phyloP scores from a whole-genome alignment of 2,797 vertebrate species.

The Oreochromis mossambicus region DNA sequence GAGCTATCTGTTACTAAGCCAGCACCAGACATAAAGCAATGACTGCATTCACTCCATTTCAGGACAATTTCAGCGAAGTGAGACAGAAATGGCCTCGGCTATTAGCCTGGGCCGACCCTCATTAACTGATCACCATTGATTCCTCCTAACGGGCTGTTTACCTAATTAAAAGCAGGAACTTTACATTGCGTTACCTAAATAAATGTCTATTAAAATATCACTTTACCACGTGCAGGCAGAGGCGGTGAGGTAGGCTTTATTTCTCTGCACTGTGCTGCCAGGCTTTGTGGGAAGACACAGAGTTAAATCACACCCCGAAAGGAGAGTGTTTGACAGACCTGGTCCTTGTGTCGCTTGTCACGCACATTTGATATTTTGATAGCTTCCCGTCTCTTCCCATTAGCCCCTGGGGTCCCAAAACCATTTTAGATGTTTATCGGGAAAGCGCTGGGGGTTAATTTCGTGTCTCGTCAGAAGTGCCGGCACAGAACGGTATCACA shows the following conservation, averaged over 20 bases:
- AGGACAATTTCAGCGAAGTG: conserved; percentile 12
- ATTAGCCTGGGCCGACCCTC: conserved; percentile 63
- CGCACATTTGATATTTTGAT: conserved; percentile 78
- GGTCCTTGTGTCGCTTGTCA: conserved; percentile 75
- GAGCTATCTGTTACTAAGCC: conserved; percentile 25
- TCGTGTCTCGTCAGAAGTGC: conserved; percentile 70
- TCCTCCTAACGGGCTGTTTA: conserved; percentile 58
- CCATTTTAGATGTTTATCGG: conserved; percentile 81
- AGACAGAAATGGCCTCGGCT: conserved; percentile 29
- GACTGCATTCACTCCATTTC: conserved; percentile 30
- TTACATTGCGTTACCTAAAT: conserved; percentile 41
- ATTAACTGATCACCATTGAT: conserved; percentile 60
- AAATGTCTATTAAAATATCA: conserved; percentile 53
- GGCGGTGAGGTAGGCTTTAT: conserved; percentile 10
- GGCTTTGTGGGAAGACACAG: conserved; percentile 28
- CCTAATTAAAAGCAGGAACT: conserved; percentile 58
- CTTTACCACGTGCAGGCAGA: background rate
- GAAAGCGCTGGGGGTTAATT: conserved; percentile 76
- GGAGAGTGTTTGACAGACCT: conserved; percentile 69
- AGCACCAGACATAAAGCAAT: conserved; percentile 4
- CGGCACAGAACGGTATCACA: conserved; percentile 50
- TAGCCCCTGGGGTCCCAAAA: conserved; percentile 74
- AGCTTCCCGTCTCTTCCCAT: conserved; percentile 76
- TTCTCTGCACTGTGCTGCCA: conserved; percentile 13
- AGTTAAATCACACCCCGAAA: conserved; percentile 61